Conservation (phyloP, 2,888 invertebrate genomes). For the Pristionchus arcanus region DNA sequence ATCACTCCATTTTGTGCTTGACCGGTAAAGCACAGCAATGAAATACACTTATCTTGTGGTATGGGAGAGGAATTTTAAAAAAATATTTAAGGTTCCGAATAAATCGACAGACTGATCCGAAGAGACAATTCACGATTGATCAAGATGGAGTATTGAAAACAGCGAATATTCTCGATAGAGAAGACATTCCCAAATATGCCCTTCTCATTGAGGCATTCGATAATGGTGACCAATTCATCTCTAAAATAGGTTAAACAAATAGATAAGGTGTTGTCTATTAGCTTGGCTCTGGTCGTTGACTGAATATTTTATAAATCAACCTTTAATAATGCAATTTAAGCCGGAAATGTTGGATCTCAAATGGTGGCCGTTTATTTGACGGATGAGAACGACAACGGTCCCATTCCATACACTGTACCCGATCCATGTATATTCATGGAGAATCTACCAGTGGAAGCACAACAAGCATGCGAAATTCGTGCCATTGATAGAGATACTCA, state of each 20-base stretch:
- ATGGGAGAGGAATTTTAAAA: background rate
- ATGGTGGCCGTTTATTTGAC: slow-evolving; percentile 87
- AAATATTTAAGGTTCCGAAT: slow-evolving; percentile 82
- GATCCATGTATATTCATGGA: slow-evolving; percentile 85
- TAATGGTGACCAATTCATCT: slow-evolving; percentile 83
- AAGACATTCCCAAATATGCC: slow-evolving; percentile 95
- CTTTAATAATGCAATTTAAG: slow-evolving; percentile 77
- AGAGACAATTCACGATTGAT: slow-evolving; percentile 94
- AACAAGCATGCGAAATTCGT: slow-evolving; percentile 71
- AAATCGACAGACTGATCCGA: slow-evolving; percentile 92
- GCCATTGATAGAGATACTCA: slow-evolving; percentile 76
- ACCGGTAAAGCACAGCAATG: too few relatives aligned
- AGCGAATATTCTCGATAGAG: slow-evolving; percentile 92
- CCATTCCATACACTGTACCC: slow-evolving; percentile 78
- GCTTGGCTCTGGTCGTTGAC: too few relatives aligned
- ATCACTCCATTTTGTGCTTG: too few relatives aligned
- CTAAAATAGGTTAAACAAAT: too few relatives aligned
- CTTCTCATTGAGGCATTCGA: slow-evolving; percentile 96
- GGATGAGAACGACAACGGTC: slow-evolving; percentile 94
- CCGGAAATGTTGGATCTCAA: slow-evolving; percentile 89
- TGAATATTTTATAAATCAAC: too few relatives aligned
- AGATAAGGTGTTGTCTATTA: too few relatives aligned
- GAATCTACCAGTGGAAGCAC: slow-evolving; percentile 89
- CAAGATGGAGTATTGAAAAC: slow-evolving; percentile 96
- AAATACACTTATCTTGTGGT: too few relatives aligned